These are phyloP conservation scores for Lobophora halterata DNA, from an alignment of 2,888 invertebrate species.

Conservation along the genomic window DNA sequence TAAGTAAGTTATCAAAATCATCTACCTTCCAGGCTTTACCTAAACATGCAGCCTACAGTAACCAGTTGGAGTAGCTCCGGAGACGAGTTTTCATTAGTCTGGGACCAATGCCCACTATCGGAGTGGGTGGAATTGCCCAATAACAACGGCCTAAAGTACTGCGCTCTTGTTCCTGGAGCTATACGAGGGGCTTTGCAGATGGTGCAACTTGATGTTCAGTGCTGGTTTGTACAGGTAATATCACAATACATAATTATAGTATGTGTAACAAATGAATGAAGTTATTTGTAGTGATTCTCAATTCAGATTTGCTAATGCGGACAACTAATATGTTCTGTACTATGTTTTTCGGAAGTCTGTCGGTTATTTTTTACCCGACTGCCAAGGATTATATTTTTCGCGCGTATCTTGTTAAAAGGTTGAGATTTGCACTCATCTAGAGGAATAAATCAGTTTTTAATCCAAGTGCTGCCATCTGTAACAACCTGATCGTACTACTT, in stretches of 20 bases:
- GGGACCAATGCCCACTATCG: conserved; percentile 97
- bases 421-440: no score
- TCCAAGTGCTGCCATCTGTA: conserved; percentile 7
- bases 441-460: no score
- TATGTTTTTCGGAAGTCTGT: no score
- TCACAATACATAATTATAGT: no score
- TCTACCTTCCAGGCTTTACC: conserved; percentile 83
- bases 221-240: conserved; percentile 91
- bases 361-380: conserved; percentile 4
- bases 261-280: no score
- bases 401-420: no score
- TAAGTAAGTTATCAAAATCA: no score
- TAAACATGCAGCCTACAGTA: conserved; percentile 95
- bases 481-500: not conserved
- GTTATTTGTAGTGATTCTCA: no score
- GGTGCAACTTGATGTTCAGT: conserved; percentile 97
- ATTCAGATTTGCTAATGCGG: no score
- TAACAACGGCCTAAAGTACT: conserved; percentile 91
- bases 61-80: conserved; percentile 96
- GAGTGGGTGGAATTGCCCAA: conserved; percentile 98
- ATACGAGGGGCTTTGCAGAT: conserved; percentile 98
- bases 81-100: conserved; percentile 97
- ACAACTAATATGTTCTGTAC: no score
- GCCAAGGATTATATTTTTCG: no score
- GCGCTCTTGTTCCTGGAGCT: conserved; percentile 94